These are phyloP conservation scores for Nerophis lumbriciformis DNA, from an alignment of 2,113 vertebrate species.

Conservation along the genomic window DNA sequence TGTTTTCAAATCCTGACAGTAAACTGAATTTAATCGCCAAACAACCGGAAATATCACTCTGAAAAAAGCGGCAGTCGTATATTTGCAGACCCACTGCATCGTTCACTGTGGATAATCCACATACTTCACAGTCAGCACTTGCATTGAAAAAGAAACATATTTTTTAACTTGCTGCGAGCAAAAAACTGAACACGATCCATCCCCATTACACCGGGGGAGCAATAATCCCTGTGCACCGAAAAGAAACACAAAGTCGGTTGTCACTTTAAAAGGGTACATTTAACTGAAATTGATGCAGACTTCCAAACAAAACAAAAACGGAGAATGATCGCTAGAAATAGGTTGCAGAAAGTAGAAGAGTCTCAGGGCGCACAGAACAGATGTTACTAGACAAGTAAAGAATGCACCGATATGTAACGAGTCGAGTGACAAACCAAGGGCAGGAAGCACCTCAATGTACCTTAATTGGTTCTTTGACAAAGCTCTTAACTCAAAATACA, in stretches of 20 bases:
- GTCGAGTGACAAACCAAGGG: too few relatives aligned
- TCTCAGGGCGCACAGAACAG: too few relatives aligned
- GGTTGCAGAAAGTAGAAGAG: constrained; percentile 2
- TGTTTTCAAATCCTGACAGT: neutral
- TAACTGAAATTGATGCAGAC: neutral
- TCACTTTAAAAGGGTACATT: neutral
- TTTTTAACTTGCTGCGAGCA: neutral
- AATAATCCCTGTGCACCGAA: neutral
- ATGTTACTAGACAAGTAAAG: neutral
- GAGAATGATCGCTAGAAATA: neutral
- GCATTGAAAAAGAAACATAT: neutral
- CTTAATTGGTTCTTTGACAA: too few relatives aligned
- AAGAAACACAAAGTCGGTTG: neutral
- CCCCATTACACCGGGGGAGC: neutral
- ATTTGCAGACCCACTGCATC: neutral
- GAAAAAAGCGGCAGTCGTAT: neutral
- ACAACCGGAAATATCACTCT: neutral
- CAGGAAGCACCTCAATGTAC: too few relatives aligned
- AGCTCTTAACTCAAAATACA: too few relatives aligned
- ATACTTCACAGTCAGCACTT: constrained; percentile 1
- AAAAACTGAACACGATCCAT: neutral
- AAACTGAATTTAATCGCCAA: neutral
- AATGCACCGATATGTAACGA: too few relatives aligned
- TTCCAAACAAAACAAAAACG: too few relatives aligned
- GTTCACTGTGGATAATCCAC: neutral